Percentiles rank a stretch among this genome's conserved stretches.
phyloP scores from a whole-genome alignment of 2,797 vertebrate species.

The Dromococcyx pavoninus region DNA sequence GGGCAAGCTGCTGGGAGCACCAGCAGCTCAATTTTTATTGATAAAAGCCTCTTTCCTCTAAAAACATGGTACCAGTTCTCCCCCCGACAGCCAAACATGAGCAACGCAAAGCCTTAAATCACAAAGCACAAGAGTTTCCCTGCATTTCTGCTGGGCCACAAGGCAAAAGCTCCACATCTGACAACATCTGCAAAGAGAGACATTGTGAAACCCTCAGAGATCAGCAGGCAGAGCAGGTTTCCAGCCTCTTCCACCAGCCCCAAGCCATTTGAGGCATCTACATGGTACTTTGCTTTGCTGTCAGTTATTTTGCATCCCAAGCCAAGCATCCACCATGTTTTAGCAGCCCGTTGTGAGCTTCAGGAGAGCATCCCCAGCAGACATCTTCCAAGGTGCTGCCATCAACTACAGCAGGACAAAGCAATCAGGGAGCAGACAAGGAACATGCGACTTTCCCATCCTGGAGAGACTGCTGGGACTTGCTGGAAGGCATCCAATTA shows the following conservation, averaged over 20 bases:
- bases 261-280: fast-evolving
- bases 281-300: background rate
- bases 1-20: background rate
- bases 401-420: background rate
- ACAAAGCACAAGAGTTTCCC: background rate
- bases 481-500: conserved; percentile 50
- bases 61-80: background rate
- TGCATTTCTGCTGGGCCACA: background rate
- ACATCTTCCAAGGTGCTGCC: background rate
- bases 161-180: background rate
- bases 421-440: background rate
- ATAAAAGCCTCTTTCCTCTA: background rate
- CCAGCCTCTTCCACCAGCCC: background rate
- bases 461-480: background rate
- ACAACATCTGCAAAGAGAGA: background rate
- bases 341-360: background rate
- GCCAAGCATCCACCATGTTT: background rate
- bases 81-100: background rate
- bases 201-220: background rate
- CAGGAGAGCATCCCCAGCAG: background rate
- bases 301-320: background rate
- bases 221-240: background rate
- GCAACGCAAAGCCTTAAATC: background rate
- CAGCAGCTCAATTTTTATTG: conserved; percentile 10
- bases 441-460: background rate